Evolutionary conservation across 2,113 vertebrate genomes (phyloP), one percentile per base, ranked within the genome.

Genomic region (Pholis gunnellus): DNA sequence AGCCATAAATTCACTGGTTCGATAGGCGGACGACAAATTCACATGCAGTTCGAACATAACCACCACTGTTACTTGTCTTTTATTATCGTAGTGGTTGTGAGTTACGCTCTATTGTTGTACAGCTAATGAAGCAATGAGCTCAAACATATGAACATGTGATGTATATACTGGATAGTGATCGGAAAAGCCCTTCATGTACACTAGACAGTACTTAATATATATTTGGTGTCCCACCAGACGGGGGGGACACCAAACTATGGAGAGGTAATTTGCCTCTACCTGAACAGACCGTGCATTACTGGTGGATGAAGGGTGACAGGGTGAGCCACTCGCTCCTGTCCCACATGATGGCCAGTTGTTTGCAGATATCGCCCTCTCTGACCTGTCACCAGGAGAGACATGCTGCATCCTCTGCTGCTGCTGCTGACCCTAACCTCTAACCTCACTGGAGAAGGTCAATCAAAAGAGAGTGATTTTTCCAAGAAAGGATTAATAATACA

Each of bases 11-110:
- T 44, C 5, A 22, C 36, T 9, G 6, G 22, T 70, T 83, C 17
- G 48, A 25, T 9, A 63, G 15, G 5, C 1, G 0, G 34, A 9
- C 22, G n/a, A 64, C 14, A 64, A 15, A 82, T 65, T 68, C 20
- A 56, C 18, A n/a, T 25, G 9, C n/a, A 71, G 59, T 48, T 77
- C 27, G 68, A 65, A 50, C 9, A 68, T 64, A 83, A 85, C 79
- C 66, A 68, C 42, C 22, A 25, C 29, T 36, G 76, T n/a, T 78
- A 36, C 18, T 48, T 22, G 63, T n/a, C 63, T 54, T 79, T 77
- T 61, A 54, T 36, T 74, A 36, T 50, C 7, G 42, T 6, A 42
- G 31, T 34, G 40, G 56, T 42, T 40, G 56, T 56, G 42, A 72
- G 25, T 68, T 27, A 57, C 56, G 31, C 15, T 42, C 59, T 38